These are phyloP conservation scores for Archivesica marissinica DNA, from an alignment of 1,140 invertebrate species.

Conservation along the genomic window DNA sequence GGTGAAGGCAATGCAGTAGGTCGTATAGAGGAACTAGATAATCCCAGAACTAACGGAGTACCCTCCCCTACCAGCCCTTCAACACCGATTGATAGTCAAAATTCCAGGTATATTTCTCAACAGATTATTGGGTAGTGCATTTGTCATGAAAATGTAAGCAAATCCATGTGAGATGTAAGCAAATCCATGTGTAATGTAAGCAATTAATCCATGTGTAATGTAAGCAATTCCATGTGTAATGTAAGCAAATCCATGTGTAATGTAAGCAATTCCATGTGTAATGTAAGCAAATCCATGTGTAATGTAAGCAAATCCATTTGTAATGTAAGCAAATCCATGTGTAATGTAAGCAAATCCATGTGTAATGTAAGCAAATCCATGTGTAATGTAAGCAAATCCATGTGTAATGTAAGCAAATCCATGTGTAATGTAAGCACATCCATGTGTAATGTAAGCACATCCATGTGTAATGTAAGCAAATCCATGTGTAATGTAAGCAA, in stretches of 20 bases:
- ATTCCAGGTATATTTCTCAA: not conserved
- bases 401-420: not conserved
- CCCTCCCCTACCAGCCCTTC: conserved; percentile 14
- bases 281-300: not conserved
- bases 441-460: not conserved
- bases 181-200: not conserved
- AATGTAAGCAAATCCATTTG: not conserved
- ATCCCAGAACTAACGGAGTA: conserved; percentile 30
- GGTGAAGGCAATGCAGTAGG: conserved; percentile 62
- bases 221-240: not conserved
- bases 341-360: not conserved
- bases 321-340: not conserved
- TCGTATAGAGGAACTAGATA: conserved; percentile 29
- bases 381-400: not conserved
- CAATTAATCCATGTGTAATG: not conserved
- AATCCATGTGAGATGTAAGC: not conserved
- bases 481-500: not conserved
- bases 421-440: not conserved
- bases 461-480: not conserved
- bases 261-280: not conserved
- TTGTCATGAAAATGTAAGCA: not conserved
- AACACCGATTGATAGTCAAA: conserved; percentile 21
- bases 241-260: not conserved
- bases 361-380: not conserved
- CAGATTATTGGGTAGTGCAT: too few species aligned